Percentiles rank a stretch among this genome's conserved stretches.
Evolutionary conservation across 2,113 vertebrate genomes (phyloP).

Genomic region (Lagopus leucura): DNA sequence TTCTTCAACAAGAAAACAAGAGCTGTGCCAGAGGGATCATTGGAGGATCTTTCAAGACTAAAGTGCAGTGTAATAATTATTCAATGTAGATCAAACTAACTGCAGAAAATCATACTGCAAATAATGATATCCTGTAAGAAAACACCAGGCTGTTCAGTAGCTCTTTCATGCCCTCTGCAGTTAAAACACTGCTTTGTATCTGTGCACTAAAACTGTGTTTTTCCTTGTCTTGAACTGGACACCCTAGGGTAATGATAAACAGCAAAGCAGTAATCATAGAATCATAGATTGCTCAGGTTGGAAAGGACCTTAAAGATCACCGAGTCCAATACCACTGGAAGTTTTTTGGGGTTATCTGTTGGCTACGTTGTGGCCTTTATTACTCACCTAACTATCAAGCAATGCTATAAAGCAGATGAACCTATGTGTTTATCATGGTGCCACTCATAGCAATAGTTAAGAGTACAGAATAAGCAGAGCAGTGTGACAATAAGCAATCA

Average conservation of each 20-base stretch:
- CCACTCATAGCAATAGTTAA: neutral
- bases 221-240: neutral
- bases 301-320: too few relatives aligned
- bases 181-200: conserved; percentile 6
- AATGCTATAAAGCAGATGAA: neutral
- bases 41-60: neutral
- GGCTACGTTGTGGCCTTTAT: neutral
- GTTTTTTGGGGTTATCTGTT: neutral
- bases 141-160: conserved; percentile 13
- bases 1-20: neutral
- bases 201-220: neutral
- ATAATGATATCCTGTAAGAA: neutral
- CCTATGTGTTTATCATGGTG: neutral
- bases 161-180: conserved; percentile 69
- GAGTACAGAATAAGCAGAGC: neutral
- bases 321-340: neutral
- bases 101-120: neutral
- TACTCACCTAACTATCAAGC: neutral
- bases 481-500: too few relatives aligned
- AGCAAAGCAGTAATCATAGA: neutral
- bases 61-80: neutral
- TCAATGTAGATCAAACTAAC: neutral
- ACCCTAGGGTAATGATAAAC: neutral
- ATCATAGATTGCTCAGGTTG: too few relatives aligned
- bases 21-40: neutral